phyloP scores from a whole-genome alignment of 2,888 invertebrate genomes.

The Molanna angustata region DNA sequence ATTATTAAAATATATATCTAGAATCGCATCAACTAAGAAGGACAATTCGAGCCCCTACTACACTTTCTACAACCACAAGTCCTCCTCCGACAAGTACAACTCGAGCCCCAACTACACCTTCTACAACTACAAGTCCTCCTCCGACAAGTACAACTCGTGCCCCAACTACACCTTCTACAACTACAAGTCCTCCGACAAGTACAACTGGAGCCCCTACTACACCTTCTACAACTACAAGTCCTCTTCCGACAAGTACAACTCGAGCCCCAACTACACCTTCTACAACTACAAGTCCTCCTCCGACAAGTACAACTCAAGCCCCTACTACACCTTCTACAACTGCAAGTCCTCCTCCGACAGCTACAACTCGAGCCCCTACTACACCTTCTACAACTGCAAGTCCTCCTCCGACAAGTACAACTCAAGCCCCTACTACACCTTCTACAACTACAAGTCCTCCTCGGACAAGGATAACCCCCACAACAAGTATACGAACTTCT shows the following conservation, averaged over 20 bases:
- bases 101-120: too few species aligned
- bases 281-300: neutral
- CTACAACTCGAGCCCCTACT: neutral
- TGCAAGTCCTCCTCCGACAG: neutral
- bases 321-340: neutral
- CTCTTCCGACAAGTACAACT: neutral
- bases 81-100: too few species aligned
- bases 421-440: neutral
- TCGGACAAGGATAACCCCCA: too few species aligned
- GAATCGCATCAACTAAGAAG: too few species aligned
- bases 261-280: neutral
- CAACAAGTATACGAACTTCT: too few species aligned
- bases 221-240: neutral
- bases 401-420: neutral
- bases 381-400: neutral
- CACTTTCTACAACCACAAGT: too few species aligned
- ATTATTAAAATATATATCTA: too few species aligned
- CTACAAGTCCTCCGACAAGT: neutral
- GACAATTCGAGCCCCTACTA: too few species aligned
- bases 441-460: too few species aligned
- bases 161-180: neutral
- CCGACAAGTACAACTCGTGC: neutral
- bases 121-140: neutral
- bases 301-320: neutral
- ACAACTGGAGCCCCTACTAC: neutral